Base-by-base conservation (phyloP, 2,888 invertebrate species). In the Patella ulyssiponensis region DNA sequence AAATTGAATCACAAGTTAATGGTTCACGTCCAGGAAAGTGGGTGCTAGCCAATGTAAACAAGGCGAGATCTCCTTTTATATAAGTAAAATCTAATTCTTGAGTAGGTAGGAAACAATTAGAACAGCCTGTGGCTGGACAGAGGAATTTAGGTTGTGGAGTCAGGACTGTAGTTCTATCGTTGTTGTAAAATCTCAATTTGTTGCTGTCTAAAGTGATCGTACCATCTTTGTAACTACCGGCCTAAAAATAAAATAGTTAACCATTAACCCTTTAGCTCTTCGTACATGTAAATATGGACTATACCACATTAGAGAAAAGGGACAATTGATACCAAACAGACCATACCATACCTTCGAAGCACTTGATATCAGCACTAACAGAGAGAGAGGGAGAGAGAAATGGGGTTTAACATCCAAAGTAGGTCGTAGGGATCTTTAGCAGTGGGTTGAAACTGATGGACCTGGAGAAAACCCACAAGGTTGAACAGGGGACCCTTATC, bases 1-100 rank as follows among this genome's bases (percentile, higher is more conserved):
- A 81, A 0, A 84, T 75, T 7, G 75, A 54, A 1, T 87, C 88
- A 77, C 90, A 90, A 7, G 84, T 83, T 9, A 86, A 75, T 1
- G 86, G 81, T 20, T 85, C 84, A 4, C 70, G 52, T 4, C 89
- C 87, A 7, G 80, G 44, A 3, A 76, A 33, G 73, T 87, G 89
- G 1, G 85, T 82, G 23, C 85, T 83, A 71, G 87, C 82, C n/a
- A 88, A 77, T 7, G 87, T 86, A 17, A 81, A 87, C 20, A 89
- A 82, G 17, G 87, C 79, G 2, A 88, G 71, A 76, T 89, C 88
- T 9, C 89, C 89, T 11, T 86, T 82, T 3, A 77, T 80, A 80
- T 86, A 86, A 69, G 81, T 76, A 58, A 84, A 84, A 11, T 75
- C 53, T 33, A 80, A 71, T 11, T 81, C 78, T 0, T 82, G 80